Evolutionary conservation across 2,113 vertebrate genomes (phyloP).

Genomic region (Hydrolagus affinis): DNA sequence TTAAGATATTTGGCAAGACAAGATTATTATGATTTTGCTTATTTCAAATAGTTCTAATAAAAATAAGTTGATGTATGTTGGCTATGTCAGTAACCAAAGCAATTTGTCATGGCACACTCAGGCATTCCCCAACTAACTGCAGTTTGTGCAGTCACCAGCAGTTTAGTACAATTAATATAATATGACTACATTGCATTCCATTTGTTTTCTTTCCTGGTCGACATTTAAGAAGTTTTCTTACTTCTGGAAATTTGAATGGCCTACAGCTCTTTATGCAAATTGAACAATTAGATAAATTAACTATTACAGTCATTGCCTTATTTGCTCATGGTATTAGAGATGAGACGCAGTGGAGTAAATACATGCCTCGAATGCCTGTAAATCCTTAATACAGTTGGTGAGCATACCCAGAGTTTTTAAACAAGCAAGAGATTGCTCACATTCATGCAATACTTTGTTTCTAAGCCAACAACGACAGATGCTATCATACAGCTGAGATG

Average conservation of each 20-base stretch:
- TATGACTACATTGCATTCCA: not conserved
- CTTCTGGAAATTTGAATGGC: not conserved
- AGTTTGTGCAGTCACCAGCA: not conserved
- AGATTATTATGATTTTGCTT: not conserved
- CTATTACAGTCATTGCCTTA: constrained; percentile 37
- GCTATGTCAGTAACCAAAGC: constrained; percentile 1
- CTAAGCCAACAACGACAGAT: constrained; percentile 80
- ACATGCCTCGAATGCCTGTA: constrained; percentile 75
- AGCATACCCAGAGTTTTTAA: constrained; percentile 75
- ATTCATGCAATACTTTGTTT: constrained; percentile 63
- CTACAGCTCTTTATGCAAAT: not conserved
- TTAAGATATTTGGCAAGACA: not conserved
- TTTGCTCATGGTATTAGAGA: constrained; percentile 57
- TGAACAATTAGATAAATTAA: not conserved
- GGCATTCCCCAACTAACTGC: not conserved
- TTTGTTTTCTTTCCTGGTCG: not conserved
- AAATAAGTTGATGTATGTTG: constrained; percentile 21
- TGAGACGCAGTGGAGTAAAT: constrained; percentile 62
- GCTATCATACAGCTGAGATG: constrained; percentile 68
- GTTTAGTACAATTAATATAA: not conserved
- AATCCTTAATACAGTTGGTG: constrained; percentile 82
- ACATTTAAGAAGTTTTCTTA: not conserved
- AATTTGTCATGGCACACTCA: constrained; percentile 5
- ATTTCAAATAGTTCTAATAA: constrained; percentile 1
- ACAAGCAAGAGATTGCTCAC: constrained; percentile 55